These are phyloP conservation scores for Chymomyza fuscimana DNA, from an alignment of 2,888 invertebrate species.

Conservation along the genomic window DNA sequence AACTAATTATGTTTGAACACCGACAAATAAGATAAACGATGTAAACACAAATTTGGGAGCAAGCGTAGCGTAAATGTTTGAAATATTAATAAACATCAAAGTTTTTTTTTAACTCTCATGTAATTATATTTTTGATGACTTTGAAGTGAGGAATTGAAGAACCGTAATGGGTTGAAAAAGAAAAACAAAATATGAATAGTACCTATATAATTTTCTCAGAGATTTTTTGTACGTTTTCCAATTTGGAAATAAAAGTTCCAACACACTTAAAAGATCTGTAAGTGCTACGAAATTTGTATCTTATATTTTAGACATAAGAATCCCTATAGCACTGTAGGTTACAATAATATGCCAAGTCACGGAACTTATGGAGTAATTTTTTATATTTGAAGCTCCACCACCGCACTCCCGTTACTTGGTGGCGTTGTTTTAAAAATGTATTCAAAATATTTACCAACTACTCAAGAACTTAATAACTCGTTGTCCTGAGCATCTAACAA, in stretches of 20 bases:
- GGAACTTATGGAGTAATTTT: no score
- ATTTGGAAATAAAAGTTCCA: background rate
- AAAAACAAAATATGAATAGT: background rate
- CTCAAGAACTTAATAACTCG: background rate
- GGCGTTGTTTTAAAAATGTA: no score
- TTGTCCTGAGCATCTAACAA: background rate
- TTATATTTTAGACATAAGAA: no score
- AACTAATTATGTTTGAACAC: conserved; percentile 47
- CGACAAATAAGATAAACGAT: conserved; percentile 45
- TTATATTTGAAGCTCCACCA: no score
- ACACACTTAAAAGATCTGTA: no score
- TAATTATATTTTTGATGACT: background rate
- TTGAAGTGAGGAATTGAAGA: background rate
- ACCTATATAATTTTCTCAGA: background rate
- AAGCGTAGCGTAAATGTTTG: background rate
- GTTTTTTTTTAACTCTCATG: background rate
- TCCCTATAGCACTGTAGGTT: no score
- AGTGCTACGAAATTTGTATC: no score
- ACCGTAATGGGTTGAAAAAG: background rate
- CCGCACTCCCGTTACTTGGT: no score
- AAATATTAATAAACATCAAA: conserved; percentile 7
- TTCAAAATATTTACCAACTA: background rate
- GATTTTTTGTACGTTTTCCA: background rate
- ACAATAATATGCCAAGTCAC: no score
- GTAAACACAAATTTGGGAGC: conserved; percentile 22